These are phyloP conservation scores for Octodonta nipae DNA, from an alignment of 2,888 invertebrate genomes.

Conservation along the genomic window DNA sequence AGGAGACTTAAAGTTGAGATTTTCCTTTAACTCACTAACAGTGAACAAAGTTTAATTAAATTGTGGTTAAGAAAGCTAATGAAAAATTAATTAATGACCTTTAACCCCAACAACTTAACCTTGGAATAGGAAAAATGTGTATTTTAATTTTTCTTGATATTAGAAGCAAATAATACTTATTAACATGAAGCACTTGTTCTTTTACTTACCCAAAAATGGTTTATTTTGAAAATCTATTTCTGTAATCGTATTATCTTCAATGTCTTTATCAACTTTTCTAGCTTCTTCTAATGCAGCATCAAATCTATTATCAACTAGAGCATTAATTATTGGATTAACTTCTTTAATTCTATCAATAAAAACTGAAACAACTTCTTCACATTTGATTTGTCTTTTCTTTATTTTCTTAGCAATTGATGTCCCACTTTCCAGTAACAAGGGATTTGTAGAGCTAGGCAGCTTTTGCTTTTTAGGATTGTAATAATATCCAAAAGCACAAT, in stretches of 20 bases:
- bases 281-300: conserved; percentile 68
- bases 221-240: conserved; percentile 52
- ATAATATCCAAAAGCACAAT: conserved; percentile 33
- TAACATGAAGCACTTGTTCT: too few species aligned
- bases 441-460: conserved; percentile 31
- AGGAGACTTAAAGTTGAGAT: too few species aligned
- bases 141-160: too few species aligned
- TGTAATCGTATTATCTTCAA: conserved; percentile 44
- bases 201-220: conserved; percentile 56
- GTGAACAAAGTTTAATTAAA: too few species aligned
- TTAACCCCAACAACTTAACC: too few species aligned
- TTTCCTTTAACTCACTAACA: too few species aligned
- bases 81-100: too few species aligned
- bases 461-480: conserved; percentile 29
- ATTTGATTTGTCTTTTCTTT: conserved; percentile 45
- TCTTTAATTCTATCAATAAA: conserved; percentile 66
- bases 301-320: conserved; percentile 70
- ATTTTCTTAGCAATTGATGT: conserved; percentile 54
- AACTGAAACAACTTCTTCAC: conserved; percentile 54
- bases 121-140: too few species aligned
- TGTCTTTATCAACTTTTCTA: conserved; percentile 51
- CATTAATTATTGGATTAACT: conserved; percentile 63
- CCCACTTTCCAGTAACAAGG: conserved; percentile 49
- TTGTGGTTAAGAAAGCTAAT: too few species aligned
- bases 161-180: too few species aligned